Evolutionary conservation across 1,140 invertebrate species (phyloP).

Genomic region (Saccostrea cuccullata): DNA sequence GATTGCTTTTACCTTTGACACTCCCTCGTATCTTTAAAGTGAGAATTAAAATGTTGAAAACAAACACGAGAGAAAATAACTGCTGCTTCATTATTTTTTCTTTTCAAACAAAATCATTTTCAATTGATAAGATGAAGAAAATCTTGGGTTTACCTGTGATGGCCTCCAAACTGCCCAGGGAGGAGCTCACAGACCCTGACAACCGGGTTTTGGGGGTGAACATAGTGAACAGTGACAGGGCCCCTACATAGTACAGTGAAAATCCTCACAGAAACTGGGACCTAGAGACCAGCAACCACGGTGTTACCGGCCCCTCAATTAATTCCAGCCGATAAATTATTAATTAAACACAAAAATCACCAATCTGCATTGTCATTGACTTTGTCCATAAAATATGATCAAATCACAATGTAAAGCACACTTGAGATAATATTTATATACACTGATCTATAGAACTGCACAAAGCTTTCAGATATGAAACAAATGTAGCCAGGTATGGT

Average conservation of each 20-base stretch:
- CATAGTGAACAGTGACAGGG: not conserved
- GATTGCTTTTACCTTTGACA: too few species aligned
- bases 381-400: not conserved
- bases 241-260: not conserved
- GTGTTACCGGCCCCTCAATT: not conserved
- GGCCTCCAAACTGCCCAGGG: slow-evolving; percentile 28
- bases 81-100: too few species aligned
- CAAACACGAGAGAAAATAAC: too few species aligned
- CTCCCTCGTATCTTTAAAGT: too few species aligned
- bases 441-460: not conserved
- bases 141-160: slow-evolving; percentile 33
- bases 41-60: too few species aligned
- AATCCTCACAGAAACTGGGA: not conserved
- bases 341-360: not conserved
- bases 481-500: not conserved
- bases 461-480: not conserved
- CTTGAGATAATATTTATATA: slow-evolving; percentile 13
- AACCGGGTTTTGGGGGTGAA: not conserved
- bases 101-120: too few species aligned
- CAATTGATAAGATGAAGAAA: too few species aligned
- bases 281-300: not conserved
- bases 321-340: not conserved
- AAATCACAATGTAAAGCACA: not conserved
- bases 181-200: not conserved
- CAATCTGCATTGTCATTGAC: slow-evolving; percentile 4